phyloP scores from a whole-genome alignment of 2,888 invertebrate species.

The Ormyrus pomaceus region DNA sequence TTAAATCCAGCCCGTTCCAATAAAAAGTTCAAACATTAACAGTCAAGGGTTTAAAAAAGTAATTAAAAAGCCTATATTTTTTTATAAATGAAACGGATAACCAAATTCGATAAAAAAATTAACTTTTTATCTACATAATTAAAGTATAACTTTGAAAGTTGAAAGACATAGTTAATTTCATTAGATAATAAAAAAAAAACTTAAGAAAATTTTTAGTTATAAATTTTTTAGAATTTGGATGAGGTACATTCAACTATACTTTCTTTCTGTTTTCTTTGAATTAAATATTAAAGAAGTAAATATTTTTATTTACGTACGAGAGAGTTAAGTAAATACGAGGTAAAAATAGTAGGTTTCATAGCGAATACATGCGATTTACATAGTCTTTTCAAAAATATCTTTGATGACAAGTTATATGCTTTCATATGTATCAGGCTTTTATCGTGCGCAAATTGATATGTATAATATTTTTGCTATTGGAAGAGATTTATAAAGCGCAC shows the following conservation, averaged over 20 bases:
- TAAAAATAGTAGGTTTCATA: conserved; percentile 21
- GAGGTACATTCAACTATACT: conserved; percentile 34
- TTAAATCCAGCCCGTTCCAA: no score
- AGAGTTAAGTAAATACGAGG: conserved; percentile 9
- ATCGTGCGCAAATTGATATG: conserved; percentile 31
- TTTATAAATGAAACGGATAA: no score
- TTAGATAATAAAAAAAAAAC: conserved; percentile 18
- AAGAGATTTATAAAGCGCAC: conserved; percentile 38
- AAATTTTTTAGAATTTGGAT: conserved; percentile 2
- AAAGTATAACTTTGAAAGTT: neutral
- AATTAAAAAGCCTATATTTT: no score
- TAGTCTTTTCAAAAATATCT: conserved; percentile 40
- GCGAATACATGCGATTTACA: neutral
- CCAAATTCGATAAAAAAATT: neutral
- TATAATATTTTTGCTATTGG: conserved; percentile 34
- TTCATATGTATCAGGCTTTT: conserved; percentile 9
- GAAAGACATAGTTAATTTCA: conserved; percentile 17
- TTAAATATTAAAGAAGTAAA: conserved; percentile 10
- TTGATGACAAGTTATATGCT: conserved; percentile 26
- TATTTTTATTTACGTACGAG: conserved; percentile 27
- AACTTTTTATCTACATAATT: neutral
- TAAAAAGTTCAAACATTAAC: no score
- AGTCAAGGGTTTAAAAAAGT: no score
- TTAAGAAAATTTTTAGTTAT: neutral
- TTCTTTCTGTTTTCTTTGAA: neutral